Conservation (phyloP, 2,113 vertebrate species). For the Ceyx cyanopectus region DNA sequence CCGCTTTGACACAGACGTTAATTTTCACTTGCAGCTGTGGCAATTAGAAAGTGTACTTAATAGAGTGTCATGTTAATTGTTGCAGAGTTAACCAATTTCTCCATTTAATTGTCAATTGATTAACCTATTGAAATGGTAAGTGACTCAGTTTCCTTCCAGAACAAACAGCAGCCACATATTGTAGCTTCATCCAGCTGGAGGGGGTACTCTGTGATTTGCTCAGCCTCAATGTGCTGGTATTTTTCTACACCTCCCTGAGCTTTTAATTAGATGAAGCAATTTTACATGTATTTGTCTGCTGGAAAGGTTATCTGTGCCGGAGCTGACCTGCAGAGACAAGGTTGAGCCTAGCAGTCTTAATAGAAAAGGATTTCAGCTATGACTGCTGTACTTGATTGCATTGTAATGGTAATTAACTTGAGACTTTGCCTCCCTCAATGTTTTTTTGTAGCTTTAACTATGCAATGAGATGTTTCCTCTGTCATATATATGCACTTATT, state of each 20-base stretch:
- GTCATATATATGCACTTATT: slow-evolving; percentile 79
- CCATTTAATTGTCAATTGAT: slow-evolving; percentile 90
- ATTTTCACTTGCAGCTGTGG: slow-evolving; percentile 82
- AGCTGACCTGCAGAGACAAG: slow-evolving; percentile 81
- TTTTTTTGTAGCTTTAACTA: slow-evolving; percentile 75
- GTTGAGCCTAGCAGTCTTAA: slow-evolving; percentile 77
- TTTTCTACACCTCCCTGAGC: slow-evolving; percentile 79
- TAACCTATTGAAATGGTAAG: slow-evolving; percentile 92
- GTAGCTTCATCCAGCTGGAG: slow-evolving; percentile 78
- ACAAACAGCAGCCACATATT: slow-evolving; percentile 80
- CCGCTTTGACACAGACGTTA: slow-evolving; percentile 66
- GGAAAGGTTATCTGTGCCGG: slow-evolving; percentile 83
- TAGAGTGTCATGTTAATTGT: slow-evolving; percentile 89
- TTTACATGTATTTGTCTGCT: slow-evolving; percentile 83
- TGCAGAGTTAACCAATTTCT: slow-evolving; percentile 88
- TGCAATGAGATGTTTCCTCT: slow-evolving; percentile 78
- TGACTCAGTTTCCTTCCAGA: slow-evolving; percentile 89
- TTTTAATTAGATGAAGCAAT: slow-evolving; percentile 87
- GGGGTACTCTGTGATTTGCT: slow-evolving; percentile 72
- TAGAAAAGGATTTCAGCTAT: slow-evolving; percentile 80
- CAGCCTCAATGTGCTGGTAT: slow-evolving; percentile 80
- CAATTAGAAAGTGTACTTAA: slow-evolving; percentile 89
- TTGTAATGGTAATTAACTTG: slow-evolving; percentile 86
- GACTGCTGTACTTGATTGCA: slow-evolving; percentile 82
- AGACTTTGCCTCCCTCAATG: slow-evolving; percentile 72